Percentiles rank a stretch among this genome's conserved stretches.
Conservation (phyloP, 2,888 invertebrate species). For the Agapostemon virescens region DNA sequence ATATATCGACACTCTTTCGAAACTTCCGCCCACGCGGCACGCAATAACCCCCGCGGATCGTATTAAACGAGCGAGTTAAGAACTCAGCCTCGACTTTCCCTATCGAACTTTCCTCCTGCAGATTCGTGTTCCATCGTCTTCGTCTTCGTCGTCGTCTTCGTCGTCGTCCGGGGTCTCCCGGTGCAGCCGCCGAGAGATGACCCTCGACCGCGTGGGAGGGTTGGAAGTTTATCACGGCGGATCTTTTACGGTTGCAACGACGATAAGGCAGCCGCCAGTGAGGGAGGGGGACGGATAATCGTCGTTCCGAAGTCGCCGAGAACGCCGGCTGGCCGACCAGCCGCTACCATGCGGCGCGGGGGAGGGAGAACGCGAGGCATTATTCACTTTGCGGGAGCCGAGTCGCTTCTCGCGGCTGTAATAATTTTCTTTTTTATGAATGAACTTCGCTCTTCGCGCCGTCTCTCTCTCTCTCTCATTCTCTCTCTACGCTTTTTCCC, state of each 20-base stretch:
- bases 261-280: conserved; percentile 20
- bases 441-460: conserved; percentile 57
- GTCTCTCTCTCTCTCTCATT: conserved; percentile 30
- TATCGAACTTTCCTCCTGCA: conserved; percentile 50
- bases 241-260: conserved; percentile 70
- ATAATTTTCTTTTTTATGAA: conserved; percentile 71
- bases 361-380: conserved; percentile 38
- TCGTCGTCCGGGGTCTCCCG: not conserved
- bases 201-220: conserved; percentile 51
- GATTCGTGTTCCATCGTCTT: not conserved
- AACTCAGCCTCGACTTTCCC: conserved; percentile 27
- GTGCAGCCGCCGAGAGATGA: conserved; percentile 28
- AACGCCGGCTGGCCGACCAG: conserved; percentile 18
- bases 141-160: not conserved
- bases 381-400: conserved; percentile 71
- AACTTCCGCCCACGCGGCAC: conserved; percentile 44
- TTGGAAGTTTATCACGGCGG: conserved; percentile 66
- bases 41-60: conserved; percentile 51
- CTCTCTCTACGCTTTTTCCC: conserved; percentile 25
- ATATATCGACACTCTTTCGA: conserved; percentile 50
- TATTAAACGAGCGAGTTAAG: conserved; percentile 53
- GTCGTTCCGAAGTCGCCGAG: conserved; percentile 54
- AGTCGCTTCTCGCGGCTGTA: conserved; percentile 65
- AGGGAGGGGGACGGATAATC: conserved; percentile 45
- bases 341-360: conserved; percentile 7